A percentile compares a stretch with the other conserved stretches of the same genome.
phyloP scores from a whole-genome alignment of 2,113 vertebrate genomes.

The Sitta europaea region DNA sequence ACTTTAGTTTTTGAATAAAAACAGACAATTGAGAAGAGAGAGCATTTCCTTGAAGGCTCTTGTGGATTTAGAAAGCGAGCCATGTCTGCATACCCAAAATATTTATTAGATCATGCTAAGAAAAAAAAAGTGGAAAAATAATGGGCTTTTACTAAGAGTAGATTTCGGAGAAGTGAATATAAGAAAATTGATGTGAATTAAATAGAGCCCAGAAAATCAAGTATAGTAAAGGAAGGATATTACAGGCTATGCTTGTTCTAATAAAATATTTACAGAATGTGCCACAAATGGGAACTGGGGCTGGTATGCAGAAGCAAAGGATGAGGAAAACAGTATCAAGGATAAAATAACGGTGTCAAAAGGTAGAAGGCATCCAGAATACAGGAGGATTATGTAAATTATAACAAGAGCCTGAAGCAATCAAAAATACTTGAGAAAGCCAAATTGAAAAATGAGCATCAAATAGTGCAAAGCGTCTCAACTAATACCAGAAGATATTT shows the following conservation, averaged over 20 bases:
- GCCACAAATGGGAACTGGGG: constrained; percentile 34
- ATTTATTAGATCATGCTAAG: not conserved
- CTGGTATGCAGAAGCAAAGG: not conserved
- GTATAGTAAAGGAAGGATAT: not conserved
- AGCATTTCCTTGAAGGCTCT: not conserved
- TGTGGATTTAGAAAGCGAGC: not conserved
- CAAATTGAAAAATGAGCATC: constrained; percentile 61
- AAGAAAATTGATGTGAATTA: constrained; percentile 24
- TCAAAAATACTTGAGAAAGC: constrained; percentile 61
- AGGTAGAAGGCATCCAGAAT: constrained; percentile 34
- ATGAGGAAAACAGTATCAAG: constrained; percentile 29
- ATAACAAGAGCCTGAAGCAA: constrained; percentile 46
- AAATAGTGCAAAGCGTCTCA: constrained; percentile 53
- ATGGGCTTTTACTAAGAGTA: not conserved
- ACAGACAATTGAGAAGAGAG: not conserved
- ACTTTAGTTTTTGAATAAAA: not conserved
- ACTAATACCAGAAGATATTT: constrained; percentile 64
- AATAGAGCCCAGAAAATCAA: constrained; percentile 39
- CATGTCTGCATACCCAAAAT: not conserved
- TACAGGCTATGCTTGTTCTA: constrained; percentile 24
- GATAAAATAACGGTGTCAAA: constrained; percentile 9
- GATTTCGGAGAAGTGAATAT: not conserved
- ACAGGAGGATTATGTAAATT: constrained; percentile 57
- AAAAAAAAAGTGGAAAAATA: not conserved
- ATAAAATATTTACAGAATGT: not conserved